phyloP scores from a whole-genome alignment of 2,888 invertebrate species.

The Corythucha ciliata region DNA sequence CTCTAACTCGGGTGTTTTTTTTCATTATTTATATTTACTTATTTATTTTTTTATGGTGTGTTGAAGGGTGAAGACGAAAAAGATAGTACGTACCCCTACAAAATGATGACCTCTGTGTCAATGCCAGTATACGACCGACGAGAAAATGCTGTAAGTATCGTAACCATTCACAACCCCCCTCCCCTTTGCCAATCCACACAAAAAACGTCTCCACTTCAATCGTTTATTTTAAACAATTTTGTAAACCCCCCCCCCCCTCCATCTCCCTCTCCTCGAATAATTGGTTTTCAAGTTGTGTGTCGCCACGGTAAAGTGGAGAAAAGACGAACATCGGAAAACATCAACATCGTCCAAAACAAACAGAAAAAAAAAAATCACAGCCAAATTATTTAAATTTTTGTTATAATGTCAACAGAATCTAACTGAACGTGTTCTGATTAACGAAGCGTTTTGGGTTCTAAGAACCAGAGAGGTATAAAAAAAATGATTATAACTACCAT shows the following conservation, averaged over 20 bases:
- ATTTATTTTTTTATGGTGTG: too few species aligned
- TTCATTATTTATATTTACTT: too few species aligned
- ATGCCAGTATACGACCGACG: constrained; percentile 79
- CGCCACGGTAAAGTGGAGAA: constrained; percentile 16
- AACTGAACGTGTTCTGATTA: constrained; percentile 90
- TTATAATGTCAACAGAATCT: constrained; percentile 76
- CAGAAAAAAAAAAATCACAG: too few species aligned
- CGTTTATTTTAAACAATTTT: not conserved
- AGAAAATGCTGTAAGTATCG: constrained; percentile 35
- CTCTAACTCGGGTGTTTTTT: too few species aligned
- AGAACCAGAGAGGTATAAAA: constrained; percentile 85
- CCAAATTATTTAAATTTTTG: too few species aligned
- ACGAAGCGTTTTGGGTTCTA: constrained; percentile 88
- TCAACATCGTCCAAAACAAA: too few species aligned
- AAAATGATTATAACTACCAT: constrained; percentile 36
- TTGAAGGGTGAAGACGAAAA: too few species aligned
- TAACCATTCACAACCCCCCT: too few species aligned
- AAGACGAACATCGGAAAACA: not conserved
- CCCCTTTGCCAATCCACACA: not conserved
- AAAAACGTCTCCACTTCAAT: not conserved
- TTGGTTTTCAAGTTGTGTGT: constrained; percentile 14
- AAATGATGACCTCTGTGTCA: constrained; percentile 81
- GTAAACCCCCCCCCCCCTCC: not conserved
- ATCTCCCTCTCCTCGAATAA: constrained; percentile 18
- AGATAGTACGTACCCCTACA: constrained; percentile 41